These are phyloP conservation scores for Melieria picta DNA, from an alignment of 2,888 invertebrate species.

Conservation along the genomic window DNA sequence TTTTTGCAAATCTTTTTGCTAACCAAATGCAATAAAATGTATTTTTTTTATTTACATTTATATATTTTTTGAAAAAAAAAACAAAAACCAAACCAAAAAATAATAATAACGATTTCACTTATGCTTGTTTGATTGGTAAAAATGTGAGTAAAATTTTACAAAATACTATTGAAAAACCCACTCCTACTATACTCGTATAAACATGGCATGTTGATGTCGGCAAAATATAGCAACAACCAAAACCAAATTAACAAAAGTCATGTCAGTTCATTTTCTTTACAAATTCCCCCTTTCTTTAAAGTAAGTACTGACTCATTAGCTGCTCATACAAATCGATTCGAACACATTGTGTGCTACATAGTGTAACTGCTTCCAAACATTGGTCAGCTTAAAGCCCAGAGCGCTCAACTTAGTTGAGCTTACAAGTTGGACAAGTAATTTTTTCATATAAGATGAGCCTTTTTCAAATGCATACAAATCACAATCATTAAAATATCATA, in stretches of 20 bases:
- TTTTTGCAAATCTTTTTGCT: conserved; percentile 23
- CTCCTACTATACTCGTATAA: conserved; percentile 13
- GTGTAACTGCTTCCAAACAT: background rate
- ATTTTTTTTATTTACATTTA: conserved; percentile 52
- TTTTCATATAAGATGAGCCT: too few species aligned
- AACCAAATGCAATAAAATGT: conserved; percentile 40
- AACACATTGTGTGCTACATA: background rate
- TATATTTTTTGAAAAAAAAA: conserved; percentile 42
- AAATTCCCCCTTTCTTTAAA: background rate
- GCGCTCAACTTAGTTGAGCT: too few species aligned
- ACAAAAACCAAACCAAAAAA: conserved; percentile 38
- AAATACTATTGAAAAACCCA: conserved; percentile 21
- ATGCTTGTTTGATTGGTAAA: conserved; percentile 66
- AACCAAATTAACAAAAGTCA: conserved; percentile 4
- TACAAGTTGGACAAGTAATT: too few species aligned
- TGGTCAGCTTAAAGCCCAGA: too few species aligned
- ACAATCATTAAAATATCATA: too few species aligned
- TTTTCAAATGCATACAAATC: too few species aligned
- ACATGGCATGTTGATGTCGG: conserved; percentile 41
- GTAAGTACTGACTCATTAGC: background rate
- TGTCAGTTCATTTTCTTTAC: conserved; percentile 25
- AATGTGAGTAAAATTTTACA: conserved; percentile 60
- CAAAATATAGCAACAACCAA: background rate
- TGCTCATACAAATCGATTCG: background rate
- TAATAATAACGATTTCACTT: conserved; percentile 54